Percentiles rank a stretch among this genome's conserved stretches.
Conservation (phyloP, 2,888 invertebrate genomes). For the Oeneis ivallda region DNA sequence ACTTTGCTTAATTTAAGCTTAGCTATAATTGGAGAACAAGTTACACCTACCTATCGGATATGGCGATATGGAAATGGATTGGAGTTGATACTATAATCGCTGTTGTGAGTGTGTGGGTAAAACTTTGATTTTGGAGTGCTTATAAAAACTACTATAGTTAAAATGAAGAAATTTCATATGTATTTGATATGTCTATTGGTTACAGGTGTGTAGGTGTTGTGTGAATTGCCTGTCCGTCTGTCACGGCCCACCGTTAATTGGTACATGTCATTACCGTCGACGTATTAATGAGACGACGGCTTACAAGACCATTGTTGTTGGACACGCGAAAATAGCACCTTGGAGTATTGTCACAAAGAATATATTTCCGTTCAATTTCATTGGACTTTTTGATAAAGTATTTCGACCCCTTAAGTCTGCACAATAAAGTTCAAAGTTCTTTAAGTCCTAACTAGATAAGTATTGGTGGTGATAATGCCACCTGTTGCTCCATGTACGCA, state of each 20-base stretch:
- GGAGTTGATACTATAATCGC: too few relatives aligned
- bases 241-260: slow-evolving; percentile 48
- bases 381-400: slow-evolving; percentile 3
- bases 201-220: slow-evolving; percentile 43
- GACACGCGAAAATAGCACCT: slow-evolving; percentile 21
- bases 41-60: too few relatives aligned
- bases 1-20: too few relatives aligned
- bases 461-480: slow-evolving; percentile 16
- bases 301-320: slow-evolving; percentile 21
- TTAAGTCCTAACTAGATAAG: neutral
- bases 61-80: too few relatives aligned
- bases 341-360: slow-evolving; percentile 15
- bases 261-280: slow-evolving; percentile 44
- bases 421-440: slow-evolving; percentile 7
- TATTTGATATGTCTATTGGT: slow-evolving; percentile 20
- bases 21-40: too few relatives aligned
- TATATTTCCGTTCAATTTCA: slow-evolving; percentile 18
- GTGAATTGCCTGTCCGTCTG: slow-evolving; percentile 46
- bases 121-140: too few relatives aligned
- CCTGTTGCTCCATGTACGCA: slow-evolving; percentile 1
- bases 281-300: slow-evolving; percentile 45
- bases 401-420: neutral
- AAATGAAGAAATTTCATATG: slow-evolving; percentile 5
- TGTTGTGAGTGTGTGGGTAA: too few relatives aligned
- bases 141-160: too few relatives aligned